phyloP scores from a whole-genome alignment of 2,113 vertebrate species.

The Poeciliopsis retropinna region DNA sequence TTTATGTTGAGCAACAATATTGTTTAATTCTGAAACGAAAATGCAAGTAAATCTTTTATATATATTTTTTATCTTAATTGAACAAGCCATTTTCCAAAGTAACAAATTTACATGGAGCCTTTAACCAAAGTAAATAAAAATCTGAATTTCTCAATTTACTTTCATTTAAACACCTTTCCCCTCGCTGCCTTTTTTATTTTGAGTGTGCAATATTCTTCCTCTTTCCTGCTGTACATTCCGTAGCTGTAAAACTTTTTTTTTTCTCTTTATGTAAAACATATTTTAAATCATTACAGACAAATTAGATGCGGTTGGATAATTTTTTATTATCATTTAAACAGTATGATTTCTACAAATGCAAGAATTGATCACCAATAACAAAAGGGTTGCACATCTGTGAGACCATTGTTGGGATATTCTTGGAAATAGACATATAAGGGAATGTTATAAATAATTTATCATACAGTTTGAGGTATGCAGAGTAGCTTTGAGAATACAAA shows the following conservation, averaged over 20 bases:
- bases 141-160: no score
- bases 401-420: constrained; percentile 66
- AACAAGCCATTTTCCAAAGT: no score
- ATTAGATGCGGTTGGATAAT: constrained; percentile 40
- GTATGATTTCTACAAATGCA: constrained; percentile 76
- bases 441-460: constrained; percentile 71
- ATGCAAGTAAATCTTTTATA: no score
- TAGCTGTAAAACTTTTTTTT: not conserved
- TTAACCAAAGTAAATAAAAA: no score
- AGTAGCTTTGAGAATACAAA: constrained; percentile 71
- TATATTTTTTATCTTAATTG: no score
- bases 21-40: no score
- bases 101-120: no score
- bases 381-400: constrained; percentile 73
- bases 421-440: constrained; percentile 69
- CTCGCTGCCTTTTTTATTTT: no score
- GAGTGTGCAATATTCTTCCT: no score
- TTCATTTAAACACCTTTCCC: no score
- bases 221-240: not conserved
- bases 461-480: constrained; percentile 78
- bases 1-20: no score
- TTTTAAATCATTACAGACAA: constrained; percentile 1
- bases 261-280: not conserved
- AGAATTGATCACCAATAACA: constrained; percentile 76
- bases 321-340: constrained; percentile 73